Percentiles rank a stretch among this genome's conserved stretches.
Evolutionary conservation across 1,140 invertebrate species (phyloP).

Genomic region (Polyergus mexicanus): DNA sequence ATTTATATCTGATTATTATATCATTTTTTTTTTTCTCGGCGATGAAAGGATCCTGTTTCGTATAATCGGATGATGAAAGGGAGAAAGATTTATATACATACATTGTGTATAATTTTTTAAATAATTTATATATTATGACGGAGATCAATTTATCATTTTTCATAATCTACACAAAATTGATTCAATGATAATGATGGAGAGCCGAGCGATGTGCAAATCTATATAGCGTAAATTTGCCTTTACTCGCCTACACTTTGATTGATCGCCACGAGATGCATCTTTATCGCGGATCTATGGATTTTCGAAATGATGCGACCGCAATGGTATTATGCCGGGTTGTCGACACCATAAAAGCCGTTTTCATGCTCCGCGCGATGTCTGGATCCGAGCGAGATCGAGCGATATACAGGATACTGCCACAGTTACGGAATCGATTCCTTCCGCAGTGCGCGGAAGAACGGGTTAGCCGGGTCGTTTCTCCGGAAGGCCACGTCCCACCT

Average conservation of each 20-base stretch:
- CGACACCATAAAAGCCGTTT: conserved; percentile 60
- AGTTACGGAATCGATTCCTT: conserved; percentile 38
- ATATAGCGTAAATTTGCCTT: conserved; percentile 1
- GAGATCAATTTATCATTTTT: conserved; percentile 9
- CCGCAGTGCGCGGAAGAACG: conserved; percentile 39
- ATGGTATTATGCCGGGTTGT: conserved; percentile 52
- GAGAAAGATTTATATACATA: no score
- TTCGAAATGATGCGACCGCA: conserved; percentile 27
- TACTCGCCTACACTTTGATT: background rate
- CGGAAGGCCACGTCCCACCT: conserved; percentile 25
- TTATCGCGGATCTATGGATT: background rate
- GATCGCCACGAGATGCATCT: background rate
- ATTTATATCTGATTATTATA: no score
- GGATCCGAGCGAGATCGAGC: conserved; percentile 39
- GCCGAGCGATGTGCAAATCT: background rate
- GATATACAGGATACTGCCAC: conserved; percentile 43
- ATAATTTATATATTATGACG: no score
- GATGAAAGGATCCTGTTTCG: no score
- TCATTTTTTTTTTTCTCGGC: no score
- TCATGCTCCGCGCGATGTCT: conserved; percentile 41
- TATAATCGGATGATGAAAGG: no score
- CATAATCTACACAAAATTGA: background rate
- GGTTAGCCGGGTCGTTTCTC: conserved; percentile 46
- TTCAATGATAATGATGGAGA: background rate
- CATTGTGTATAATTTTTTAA: no score